phyloP scores from a whole-genome alignment of 2,888 invertebrate genomes.

The Latheticus oryzae region DNA sequence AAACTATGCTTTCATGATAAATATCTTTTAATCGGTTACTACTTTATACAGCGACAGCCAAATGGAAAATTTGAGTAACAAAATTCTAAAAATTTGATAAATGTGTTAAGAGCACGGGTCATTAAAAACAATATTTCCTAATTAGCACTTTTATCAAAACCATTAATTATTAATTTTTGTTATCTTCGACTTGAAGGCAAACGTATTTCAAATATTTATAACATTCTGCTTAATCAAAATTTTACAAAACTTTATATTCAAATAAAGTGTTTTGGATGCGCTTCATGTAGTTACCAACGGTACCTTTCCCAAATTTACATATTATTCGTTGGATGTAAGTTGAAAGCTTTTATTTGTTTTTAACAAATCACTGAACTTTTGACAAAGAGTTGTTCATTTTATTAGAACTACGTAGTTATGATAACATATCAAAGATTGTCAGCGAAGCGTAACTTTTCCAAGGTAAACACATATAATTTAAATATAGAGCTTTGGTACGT shows the following conservation, averaged over 20 bases:
- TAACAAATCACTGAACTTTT: conserved; percentile 14
- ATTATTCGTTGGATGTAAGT: not conserved
- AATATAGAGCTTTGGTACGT: conserved; percentile 4
- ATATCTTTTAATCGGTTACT: too few relatives aligned
- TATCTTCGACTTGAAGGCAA: not conserved
- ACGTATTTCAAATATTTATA: conserved; percentile 6
- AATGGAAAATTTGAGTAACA: conserved; percentile 11
- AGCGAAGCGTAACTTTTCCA: conserved; percentile 30
- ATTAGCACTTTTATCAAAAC: conserved; percentile 16
- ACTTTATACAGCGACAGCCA: too few relatives aligned
- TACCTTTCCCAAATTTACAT: conserved; percentile 21
- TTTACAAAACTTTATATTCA: conserved; percentile 20
- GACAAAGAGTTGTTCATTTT: conserved; percentile 12
- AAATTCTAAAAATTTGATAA: conserved; percentile 21
- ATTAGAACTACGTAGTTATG: too few relatives aligned
- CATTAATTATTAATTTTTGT: conserved; percentile 20
- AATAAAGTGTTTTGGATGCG: conserved; percentile 24
- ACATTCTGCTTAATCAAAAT: conserved; percentile 7
- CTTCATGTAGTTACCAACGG: conserved; percentile 2
- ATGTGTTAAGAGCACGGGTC: conserved; percentile 1
- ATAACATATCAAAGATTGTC: conserved; percentile 36
- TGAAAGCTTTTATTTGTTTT: conserved; percentile 12
- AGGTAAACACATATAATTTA: conserved; percentile 26
- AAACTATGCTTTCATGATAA: too few relatives aligned
- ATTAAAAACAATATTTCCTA: not conserved